A percentile compares a stretch with the other conserved stretches of the same genome.
Evolutionary conservation across 1,140 invertebrate species (phyloP).

Genomic region (Drosophila tristis): DNA sequence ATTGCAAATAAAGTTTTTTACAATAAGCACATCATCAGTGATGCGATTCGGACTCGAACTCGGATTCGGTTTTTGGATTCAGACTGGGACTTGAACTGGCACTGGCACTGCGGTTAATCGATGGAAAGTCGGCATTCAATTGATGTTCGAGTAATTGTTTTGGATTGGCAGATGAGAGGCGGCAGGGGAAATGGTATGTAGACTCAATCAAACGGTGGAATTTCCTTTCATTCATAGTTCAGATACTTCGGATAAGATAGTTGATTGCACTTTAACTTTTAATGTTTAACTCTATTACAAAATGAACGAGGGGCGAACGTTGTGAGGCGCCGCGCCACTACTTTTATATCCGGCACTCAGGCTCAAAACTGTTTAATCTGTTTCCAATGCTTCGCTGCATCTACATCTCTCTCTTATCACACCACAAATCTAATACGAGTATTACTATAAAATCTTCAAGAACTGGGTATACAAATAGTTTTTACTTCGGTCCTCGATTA

Average conservation of each 20-base stretch:
- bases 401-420: too few relatives aligned
- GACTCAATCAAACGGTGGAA: slow-evolving; percentile 30
- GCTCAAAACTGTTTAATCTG: too few relatives aligned
- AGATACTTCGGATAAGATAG: too few relatives aligned
- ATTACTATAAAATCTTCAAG: too few relatives aligned
- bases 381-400: too few relatives aligned
- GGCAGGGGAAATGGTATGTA: slow-evolving; percentile 3
- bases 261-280: background rate
- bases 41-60: slow-evolving; percentile 21
- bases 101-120: slow-evolving; percentile 32
- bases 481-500: too few relatives aligned
- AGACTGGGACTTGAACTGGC: background rate
- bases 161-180: background rate
- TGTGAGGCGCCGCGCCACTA: too few relatives aligned
- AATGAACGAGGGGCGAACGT: background rate
- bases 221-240: slow-evolving; percentile 20
- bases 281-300: background rate
- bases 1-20: slow-evolving; percentile 40
- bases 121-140: slow-evolving; percentile 43
- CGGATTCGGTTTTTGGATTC: too few relatives aligned
- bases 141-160: slow-evolving; percentile 6
- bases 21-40: slow-evolving; percentile 37
- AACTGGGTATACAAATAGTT: too few relatives aligned
- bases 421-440: too few relatives aligned
- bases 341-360: too few relatives aligned